These are phyloP conservation scores for Rhinoraja longicauda DNA, from an alignment of 2,797 vertebrate species.

Conservation along the genomic window DNA sequence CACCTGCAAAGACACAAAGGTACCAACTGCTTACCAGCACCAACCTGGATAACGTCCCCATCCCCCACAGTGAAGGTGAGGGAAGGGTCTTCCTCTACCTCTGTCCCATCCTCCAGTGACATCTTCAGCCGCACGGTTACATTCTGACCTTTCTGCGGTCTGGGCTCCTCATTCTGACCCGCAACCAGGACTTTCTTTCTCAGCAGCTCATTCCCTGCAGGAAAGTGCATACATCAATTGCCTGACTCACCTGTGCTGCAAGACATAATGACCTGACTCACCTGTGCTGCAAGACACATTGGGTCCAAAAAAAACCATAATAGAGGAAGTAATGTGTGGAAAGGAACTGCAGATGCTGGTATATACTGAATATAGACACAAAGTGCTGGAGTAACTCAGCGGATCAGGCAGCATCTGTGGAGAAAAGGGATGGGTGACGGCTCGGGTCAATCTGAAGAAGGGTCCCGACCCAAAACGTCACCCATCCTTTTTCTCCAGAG, in stretches of 20 bases:
- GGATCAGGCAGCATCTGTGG: too few species aligned
- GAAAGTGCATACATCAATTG: not conserved
- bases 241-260: not conserved
- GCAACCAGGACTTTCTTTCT: conserved; percentile 78
- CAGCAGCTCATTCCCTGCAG: conserved; percentile 70
- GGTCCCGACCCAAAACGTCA: too few species aligned
- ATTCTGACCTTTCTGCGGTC: conserved; percentile 77
- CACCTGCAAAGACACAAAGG: not conserved
- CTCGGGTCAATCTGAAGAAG: too few species aligned
- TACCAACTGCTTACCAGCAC: not conserved
- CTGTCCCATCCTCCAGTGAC: conserved; percentile 59
- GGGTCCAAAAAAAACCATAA: too few species aligned
- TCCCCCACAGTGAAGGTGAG: conserved; percentile 82
- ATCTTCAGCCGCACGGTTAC: conserved; percentile 74
- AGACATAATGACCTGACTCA: too few species aligned
- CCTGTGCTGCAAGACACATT: too few species aligned
- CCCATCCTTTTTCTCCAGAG: too few species aligned
- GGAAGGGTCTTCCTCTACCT: conserved; percentile 64
- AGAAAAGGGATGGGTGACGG: too few species aligned
- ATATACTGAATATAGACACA: too few species aligned
- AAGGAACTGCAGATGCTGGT: too few species aligned
- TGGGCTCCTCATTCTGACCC: conserved; percentile 64
- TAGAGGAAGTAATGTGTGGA: too few species aligned
- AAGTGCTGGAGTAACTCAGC: too few species aligned
- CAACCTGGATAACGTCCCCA: conserved; percentile 87